A percentile compares a stretch with the other conserved stretches of the same genome.
These are phyloP conservation scores for Ginglymostoma cirratum DNA, from an alignment of 2,113 vertebrate genomes.

Conservation along the genomic window DNA sequence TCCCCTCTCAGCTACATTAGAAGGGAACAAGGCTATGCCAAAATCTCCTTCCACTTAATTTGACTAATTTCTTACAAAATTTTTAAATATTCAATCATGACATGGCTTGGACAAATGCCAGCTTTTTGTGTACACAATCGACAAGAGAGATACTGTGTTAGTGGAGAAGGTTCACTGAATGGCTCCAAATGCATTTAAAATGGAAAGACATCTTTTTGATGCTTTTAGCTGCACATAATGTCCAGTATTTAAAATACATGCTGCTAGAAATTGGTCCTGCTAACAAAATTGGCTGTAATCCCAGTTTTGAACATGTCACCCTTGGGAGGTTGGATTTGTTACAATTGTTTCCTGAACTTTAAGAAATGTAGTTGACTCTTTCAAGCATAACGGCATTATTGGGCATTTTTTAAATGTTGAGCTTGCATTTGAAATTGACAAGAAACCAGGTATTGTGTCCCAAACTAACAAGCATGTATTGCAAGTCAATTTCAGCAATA, in stretches of 20 bases:
- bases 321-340: background rate
- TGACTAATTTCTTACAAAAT: background rate
- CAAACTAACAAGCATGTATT: background rate
- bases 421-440: background rate
- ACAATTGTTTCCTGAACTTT: background rate
- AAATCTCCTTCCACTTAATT: background rate
- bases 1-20: background rate
- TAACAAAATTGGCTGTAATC: background rate
- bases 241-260: background rate
- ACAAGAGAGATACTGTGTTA: background rate
- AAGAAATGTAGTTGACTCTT: background rate
- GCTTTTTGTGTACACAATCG: background rate
- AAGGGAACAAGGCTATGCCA: background rate
- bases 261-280: no score
- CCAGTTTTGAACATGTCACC: no score
- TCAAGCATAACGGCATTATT: background rate
- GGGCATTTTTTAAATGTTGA: background rate
- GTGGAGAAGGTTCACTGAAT: background rate
- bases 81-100: background rate
- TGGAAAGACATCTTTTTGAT: background rate
- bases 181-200: background rate
- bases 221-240: background rate
- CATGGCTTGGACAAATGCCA: background rate
- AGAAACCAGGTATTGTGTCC: background rate
- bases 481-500: background rate